These are phyloP conservation scores for Silurus asotus DNA, from an alignment of 2,113 vertebrate species.

Conservation along the genomic window DNA sequence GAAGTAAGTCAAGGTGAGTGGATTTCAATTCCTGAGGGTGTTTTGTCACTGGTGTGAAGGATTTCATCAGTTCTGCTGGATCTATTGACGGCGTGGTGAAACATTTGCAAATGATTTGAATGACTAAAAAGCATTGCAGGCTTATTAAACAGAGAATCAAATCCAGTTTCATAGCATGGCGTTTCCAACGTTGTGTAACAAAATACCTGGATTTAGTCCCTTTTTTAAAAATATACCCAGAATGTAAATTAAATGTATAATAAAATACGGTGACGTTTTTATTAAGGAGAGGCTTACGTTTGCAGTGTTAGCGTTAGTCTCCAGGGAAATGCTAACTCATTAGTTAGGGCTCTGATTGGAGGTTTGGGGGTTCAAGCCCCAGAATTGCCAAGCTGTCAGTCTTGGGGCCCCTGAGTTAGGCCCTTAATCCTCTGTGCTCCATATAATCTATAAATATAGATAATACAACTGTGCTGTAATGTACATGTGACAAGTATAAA, in stretches of 20 bases:
- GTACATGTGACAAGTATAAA: too few species aligned
- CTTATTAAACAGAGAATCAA: neutral
- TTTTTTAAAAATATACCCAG: too few species aligned
- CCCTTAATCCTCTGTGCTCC: too few species aligned
- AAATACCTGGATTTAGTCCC: neutral
- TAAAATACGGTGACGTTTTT: too few species aligned
- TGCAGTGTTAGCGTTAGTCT: neutral
- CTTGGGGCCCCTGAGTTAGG: too few species aligned
- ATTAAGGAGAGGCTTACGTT: neutral
- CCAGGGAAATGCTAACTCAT: too few species aligned
- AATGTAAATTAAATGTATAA: neutral
- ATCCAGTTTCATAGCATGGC: neutral
- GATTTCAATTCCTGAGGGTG: neutral
- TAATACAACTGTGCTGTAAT: too few species aligned
- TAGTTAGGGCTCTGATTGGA: too few species aligned
- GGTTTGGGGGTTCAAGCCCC: too few species aligned
- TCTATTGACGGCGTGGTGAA: neutral
- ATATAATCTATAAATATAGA: too few species aligned
- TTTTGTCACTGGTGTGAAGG: neutral
- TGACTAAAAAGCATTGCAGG: neutral
- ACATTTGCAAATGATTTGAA: neutral
- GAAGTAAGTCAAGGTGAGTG: neutral
- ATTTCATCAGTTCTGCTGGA: constrained; percentile 2
- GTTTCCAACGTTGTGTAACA: neutral
- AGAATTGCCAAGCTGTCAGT: too few species aligned